Evolutionary conservation across 2,888 invertebrate genomes (phyloP), one percentile per base, ranked within the genome.

Genomic region (Cephus nigrinus): DNA sequence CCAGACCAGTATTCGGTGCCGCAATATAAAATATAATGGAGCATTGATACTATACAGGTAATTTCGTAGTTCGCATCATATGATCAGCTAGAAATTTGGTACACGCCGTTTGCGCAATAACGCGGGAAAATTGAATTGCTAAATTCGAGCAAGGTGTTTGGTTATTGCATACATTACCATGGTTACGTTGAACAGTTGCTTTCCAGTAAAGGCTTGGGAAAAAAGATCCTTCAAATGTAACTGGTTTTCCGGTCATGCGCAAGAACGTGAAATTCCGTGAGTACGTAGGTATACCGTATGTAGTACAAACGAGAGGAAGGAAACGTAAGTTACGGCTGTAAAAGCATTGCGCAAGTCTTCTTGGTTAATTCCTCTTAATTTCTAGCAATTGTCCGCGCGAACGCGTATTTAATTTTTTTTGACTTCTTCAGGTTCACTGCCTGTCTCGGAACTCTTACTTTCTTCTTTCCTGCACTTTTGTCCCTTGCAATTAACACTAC

Each of bases 351-450:
- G 71, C 33, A 71, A 71, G 12, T 12, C 32, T 31, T 33, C 71
- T 71, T 71, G 71, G 71, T 33, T 71, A 71, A 71, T 71, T 71
- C 33, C 31, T 71, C 32, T 71, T 71, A 71, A 71, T 71, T 71
- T 31, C 9, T 33, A 31, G 4, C n/a, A 71, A 71, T 71, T 71
- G 33, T 33, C 32, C 32, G 71, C 71, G 33, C 33, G 55, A 23
- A 55, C 55, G 55, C 55, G 55, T 55, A 55, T 23, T 4, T 23
- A 23, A 55, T 55, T 55, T 55, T 40, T 40, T 55, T 55, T 55
- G 23, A 71, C 12, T 31, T 31, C 31, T 71, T 32, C 31, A 71
- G 32, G 71, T 71, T 33, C 32, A 71, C 71, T 31, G 33, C 31
- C 11, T 31, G 2, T 31, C 69, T 33, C 23, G 12, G 31, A 12